Evolutionary conservation across 2,797 vertebrate species (phyloP).

Genomic region (Poecilia picta): DNA sequence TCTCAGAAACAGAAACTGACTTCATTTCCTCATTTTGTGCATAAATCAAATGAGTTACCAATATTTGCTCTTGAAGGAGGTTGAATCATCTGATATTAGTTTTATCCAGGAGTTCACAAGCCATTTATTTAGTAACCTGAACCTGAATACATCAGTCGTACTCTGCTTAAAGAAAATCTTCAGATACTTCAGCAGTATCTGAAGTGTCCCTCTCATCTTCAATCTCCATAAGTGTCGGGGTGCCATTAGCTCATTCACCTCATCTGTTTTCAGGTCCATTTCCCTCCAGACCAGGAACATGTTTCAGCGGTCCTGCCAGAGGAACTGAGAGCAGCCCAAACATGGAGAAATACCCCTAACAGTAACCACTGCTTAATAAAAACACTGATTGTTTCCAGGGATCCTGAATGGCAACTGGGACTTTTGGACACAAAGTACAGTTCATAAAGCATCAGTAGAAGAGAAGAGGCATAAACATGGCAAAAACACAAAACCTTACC

Average conservation of each 20-base stretch:
- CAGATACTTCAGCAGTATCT: conserved; percentile 5
- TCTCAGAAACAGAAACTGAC: conserved; percentile 50
- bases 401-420: conserved; percentile 31
- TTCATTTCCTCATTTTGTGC: conserved; percentile 12
- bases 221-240: conserved; percentile 16
- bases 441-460: conserved; percentile 15
- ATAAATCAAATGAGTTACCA: neutral
- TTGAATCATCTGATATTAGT: neutral
- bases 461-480: neutral
- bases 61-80: conserved; percentile 3
- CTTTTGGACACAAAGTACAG: conserved; percentile 1
- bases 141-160: conserved; percentile 2
- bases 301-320: conserved; percentile 59
- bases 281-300: conserved; percentile 63
- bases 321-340: conserved; percentile 71
- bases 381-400: conserved; percentile 66
- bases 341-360: conserved; percentile 71
- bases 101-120: neutral
- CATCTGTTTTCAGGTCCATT: conserved; percentile 62
- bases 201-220: conserved; percentile 29
- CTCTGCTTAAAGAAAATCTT: conserved; percentile 13
- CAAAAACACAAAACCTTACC: neutral
- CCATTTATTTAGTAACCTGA: neutral
- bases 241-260: conserved; percentile 55
- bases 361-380: conserved; percentile 52